Evolutionary conservation across 1,140 invertebrate species (phyloP), one percentile per base, ranked within the genome.

Genomic region (Drosophila lini): DNA sequence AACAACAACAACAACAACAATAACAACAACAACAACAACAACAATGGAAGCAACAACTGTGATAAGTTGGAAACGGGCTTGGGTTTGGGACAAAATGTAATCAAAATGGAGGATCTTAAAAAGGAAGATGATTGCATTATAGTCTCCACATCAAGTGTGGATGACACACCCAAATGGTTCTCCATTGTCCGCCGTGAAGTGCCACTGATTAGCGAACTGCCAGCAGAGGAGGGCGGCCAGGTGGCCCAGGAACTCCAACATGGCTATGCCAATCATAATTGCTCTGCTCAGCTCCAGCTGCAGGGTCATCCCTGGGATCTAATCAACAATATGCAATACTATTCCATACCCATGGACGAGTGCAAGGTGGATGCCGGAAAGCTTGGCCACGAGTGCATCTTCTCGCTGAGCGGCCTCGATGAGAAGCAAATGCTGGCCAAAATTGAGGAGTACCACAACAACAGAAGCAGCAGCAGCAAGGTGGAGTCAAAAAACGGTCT

Each of bases 221-320:
- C 82, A 0, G 74, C 90, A 3, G 77, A 77, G 16, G 90, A 91
- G 31, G 76, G 78, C 1, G 77, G 74, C 13, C 48, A 70, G 9
- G 70, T 80, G 11, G 80, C 64, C 19, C 22, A 45, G 28, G 91
- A 92, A 1, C 62, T 90, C 8, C 81, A 92, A 56, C 47, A 61
- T 5, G 75, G 50, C 40, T 92, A 77, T 62, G 80, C 90, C 13
- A 92, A 76, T 7, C 81, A 92, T 19, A 81, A 85, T 15, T 94
- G 94, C 64, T 91, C 92, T 0, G 93, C 94, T 34, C 91, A 93
- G 9, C 74, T 94, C 0, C 82, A 94, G 65, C 91, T 93, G 28
- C 94, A 94, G 77, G 94, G 94, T 1, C 93, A 94, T 85, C 93
- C 93, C 13, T 94, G 94, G 94, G 94, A 94, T 62, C 92, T 94